These are phyloP conservation scores for Scarus forsteni DNA, from an alignment of 2,797 vertebrate genomes.

Conservation along the genomic window DNA sequence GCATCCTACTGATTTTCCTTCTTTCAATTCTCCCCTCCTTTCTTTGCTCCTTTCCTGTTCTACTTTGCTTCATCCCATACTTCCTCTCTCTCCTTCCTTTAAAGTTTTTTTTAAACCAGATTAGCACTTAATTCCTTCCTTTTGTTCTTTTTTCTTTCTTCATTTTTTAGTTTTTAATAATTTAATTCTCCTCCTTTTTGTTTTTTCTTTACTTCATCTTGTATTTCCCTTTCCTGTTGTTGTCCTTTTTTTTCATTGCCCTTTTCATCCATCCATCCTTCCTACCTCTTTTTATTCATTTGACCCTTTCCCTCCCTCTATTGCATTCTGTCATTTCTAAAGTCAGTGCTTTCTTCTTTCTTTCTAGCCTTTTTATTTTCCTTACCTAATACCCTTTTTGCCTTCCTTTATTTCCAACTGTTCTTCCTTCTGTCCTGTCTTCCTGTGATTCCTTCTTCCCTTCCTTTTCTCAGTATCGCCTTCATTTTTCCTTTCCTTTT, in stretches of 20 bases:
- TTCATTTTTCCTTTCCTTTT: too few relatives aligned
- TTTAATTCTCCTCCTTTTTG: not conserved
- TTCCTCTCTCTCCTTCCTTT: conserved; percentile 7
- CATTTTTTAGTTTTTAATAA: not conserved
- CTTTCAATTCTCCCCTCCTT: too few relatives aligned
- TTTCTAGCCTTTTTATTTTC: conserved; percentile 7
- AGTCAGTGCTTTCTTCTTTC: not conserved
- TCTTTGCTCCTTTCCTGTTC: too few relatives aligned
- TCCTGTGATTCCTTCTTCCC: not conserved
- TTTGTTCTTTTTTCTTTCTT: conserved; percentile 3
- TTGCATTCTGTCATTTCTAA: not conserved
- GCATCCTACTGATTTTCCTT: too few relatives aligned
- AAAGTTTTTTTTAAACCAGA: too few relatives aligned
- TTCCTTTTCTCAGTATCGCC: too few relatives aligned
- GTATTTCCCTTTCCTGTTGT: too few relatives aligned
- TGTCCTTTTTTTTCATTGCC: too few relatives aligned
- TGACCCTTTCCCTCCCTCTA: too few relatives aligned
- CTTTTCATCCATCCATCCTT: too few relatives aligned
- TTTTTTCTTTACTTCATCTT: not conserved
- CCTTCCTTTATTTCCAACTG: conserved; percentile 1
- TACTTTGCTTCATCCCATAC: too few relatives aligned
- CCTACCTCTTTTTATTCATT: too few relatives aligned
- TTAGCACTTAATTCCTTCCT: conserved; percentile 12
- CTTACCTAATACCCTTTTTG: not conserved
- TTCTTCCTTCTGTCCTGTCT: not conserved